Evolutionary conservation across 2,888 invertebrate species (phyloP).

Genomic region (Panopea generosa): DNA sequence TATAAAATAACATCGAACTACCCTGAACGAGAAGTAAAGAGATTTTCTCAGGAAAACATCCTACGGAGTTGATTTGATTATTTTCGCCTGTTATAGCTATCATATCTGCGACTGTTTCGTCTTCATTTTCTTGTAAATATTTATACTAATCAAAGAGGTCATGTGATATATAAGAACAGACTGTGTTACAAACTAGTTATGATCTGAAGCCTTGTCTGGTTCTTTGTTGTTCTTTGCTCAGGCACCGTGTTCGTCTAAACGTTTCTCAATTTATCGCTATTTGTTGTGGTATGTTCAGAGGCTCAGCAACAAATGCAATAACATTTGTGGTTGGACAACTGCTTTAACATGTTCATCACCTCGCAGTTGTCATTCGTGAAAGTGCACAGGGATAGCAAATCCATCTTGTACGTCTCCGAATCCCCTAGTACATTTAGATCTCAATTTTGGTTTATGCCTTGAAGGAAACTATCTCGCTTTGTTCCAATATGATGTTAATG

Average conservation of each 20-base stretch:
- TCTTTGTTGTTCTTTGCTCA: slow-evolving; percentile 64
- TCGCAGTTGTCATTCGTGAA: slow-evolving; percentile 11
- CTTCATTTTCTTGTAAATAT: slow-evolving; percentile 52
- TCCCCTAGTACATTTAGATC: too few relatives aligned
- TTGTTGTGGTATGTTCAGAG: slow-evolving; percentile 12
- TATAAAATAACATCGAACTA: too few relatives aligned
- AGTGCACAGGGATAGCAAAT: too few relatives aligned
- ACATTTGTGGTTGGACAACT: slow-evolving; percentile 56
- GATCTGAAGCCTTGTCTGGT: slow-evolving; percentile 45
- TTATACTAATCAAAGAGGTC: slow-evolving; percentile 49
- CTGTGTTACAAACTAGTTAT: slow-evolving; percentile 36
- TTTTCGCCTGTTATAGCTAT: slow-evolving; percentile 39
- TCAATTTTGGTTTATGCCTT: too few relatives aligned
- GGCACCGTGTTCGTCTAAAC: slow-evolving; percentile 23
- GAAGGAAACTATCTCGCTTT: too few relatives aligned
- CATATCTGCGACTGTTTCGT: slow-evolving; percentile 42
- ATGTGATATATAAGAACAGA: slow-evolving; percentile 42
- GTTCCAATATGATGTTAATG: too few relatives aligned
- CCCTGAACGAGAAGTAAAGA: too few relatives aligned
- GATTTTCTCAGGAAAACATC: neutral
- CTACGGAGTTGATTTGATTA: slow-evolving; percentile 28
- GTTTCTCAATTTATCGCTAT: slow-evolving; percentile 62
- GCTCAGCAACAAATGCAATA: slow-evolving; percentile 44
- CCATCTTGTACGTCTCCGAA: too few relatives aligned
- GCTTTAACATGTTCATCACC: slow-evolving; percentile 57